Conservation (phyloP, 1,140 invertebrate species). For the Cyclina sinensis region DNA sequence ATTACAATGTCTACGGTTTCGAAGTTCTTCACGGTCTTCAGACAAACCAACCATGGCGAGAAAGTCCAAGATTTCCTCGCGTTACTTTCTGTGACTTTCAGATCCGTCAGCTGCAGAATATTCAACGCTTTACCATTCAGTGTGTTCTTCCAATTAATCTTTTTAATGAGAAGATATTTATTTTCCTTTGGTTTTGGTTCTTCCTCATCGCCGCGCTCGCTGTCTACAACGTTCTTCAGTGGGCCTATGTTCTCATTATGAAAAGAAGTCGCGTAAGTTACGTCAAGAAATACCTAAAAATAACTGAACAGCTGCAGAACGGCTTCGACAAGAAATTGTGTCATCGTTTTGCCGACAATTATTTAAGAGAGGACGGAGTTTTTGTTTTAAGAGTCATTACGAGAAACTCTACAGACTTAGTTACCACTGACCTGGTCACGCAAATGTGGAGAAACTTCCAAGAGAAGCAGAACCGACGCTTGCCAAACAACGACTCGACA, state of each 20-base stretch:
- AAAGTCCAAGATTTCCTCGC: slow-evolving; percentile 83
- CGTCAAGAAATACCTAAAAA: slow-evolving; percentile 76
- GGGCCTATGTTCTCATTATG: slow-evolving; percentile 73
- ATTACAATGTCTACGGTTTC: slow-evolving; percentile 86
- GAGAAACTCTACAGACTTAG: slow-evolving; percentile 85
- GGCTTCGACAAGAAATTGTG: slow-evolving; percentile 74
- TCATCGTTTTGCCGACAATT: slow-evolving; percentile 78
- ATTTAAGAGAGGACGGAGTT: slow-evolving; percentile 82
- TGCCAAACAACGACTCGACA: slow-evolving; percentile 43
- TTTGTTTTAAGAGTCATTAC: slow-evolving; percentile 83
- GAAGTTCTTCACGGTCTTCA: slow-evolving; percentile 85
- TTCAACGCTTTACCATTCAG: slow-evolving; percentile 84
- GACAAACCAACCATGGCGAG: slow-evolving; percentile 81
- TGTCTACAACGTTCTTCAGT: slow-evolving; percentile 63
- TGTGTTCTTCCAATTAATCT: slow-evolving; percentile 88
- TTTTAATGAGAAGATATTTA: slow-evolving; percentile 88
- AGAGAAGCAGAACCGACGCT: slow-evolving; percentile 60
- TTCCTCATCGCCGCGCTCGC: slow-evolving; percentile 70
- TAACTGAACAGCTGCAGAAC: slow-evolving; percentile 66
- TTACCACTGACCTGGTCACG: slow-evolving; percentile 82
- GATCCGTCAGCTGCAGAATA: slow-evolving; percentile 84
- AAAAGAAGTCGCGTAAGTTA: slow-evolving; percentile 76
- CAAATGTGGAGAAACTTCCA: slow-evolving; percentile 83
- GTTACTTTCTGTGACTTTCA: slow-evolving; percentile 88
- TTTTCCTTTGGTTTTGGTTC: slow-evolving; percentile 82